Conservation (phyloP, 2,888 invertebrate genomes). For the Acronicta alni region DNA sequence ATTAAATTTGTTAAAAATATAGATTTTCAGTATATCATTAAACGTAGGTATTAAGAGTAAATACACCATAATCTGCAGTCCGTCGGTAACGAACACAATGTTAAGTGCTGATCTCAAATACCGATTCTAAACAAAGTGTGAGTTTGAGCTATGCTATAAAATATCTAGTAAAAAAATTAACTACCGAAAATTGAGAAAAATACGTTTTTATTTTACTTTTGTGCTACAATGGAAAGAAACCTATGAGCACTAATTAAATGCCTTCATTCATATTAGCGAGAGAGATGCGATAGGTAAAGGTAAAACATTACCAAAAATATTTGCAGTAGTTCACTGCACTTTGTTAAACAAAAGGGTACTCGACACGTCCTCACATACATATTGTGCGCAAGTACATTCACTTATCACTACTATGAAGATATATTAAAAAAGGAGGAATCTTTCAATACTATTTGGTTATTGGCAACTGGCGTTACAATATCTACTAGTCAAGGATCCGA, state of each 20-base stretch:
- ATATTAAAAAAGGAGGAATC: slow-evolving; percentile 79
- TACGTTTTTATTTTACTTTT: slow-evolving; percentile 63
- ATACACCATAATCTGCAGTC: slow-evolving; percentile 74
- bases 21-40: slow-evolving; percentile 84
- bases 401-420: slow-evolving; percentile 81
- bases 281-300: slow-evolving; percentile 66
- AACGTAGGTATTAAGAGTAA: slow-evolving; percentile 80
- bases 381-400: slow-evolving; percentile 84
- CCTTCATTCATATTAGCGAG: slow-evolving; percentile 75
- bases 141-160: slow-evolving; percentile 74
- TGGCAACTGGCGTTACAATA: slow-evolving; percentile 80
- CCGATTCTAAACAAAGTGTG: slow-evolving; percentile 67
- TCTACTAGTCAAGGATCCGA: slow-evolving; percentile 67
- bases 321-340: slow-evolving; percentile 78
- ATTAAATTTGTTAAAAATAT: slow-evolving; percentile 88
- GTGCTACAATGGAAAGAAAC: slow-evolving; percentile 80
- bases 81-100: slow-evolving; percentile 60
- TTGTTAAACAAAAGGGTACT: slow-evolving; percentile 64
- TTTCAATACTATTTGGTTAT: slow-evolving; percentile 85
- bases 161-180: slow-evolving; percentile 70
- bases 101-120: slow-evolving; percentile 65
- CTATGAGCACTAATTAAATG: slow-evolving; percentile 83
- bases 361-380: slow-evolving; percentile 64
- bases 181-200: slow-evolving; percentile 76
- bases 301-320: slow-evolving; percentile 86